These are phyloP conservation scores for Oscarella lobularis DNA, from an alignment of 37 sponge, comb jelly and placozoan genomes.

Conservation along the genomic window DNA sequence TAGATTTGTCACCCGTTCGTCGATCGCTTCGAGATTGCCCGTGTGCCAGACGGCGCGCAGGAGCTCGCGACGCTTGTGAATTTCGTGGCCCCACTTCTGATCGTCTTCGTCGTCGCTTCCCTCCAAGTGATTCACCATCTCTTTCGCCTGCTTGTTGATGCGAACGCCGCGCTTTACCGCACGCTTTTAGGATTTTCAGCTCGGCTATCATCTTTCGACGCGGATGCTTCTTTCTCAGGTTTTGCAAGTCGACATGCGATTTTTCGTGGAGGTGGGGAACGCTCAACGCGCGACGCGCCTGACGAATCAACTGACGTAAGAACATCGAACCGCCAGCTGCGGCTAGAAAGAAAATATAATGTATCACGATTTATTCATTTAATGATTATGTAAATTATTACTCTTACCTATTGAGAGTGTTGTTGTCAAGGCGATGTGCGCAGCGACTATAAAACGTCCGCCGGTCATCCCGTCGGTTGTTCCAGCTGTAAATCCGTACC, in stretches of 20 bases:
- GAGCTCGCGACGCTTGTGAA: neutral
- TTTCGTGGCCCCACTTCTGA: neutral
- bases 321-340: neutral
- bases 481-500: neutral
- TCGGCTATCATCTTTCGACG: neutral
- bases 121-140: neutral
- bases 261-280: neutral
- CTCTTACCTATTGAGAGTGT: neutral
- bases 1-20: neutral
- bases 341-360: neutral
- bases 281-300: neutral
- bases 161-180: neutral
- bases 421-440: neutral
- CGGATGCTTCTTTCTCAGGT: neutral
- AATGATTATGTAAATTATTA: too few species aligned
- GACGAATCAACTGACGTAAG: neutral
- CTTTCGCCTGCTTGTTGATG: neutral
- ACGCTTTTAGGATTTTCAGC: neutral
- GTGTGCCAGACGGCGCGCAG: neutral
- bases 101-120: neutral
- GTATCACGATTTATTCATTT: neutral
- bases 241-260: neutral
- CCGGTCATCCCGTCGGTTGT: neutral
- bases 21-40: neutral
- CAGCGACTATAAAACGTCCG: neutral